Percentiles rank a stretch among this genome's conserved stretches.
Conservation (phyloP, 2,888 invertebrate genomes). For the Acronicta alni region DNA sequence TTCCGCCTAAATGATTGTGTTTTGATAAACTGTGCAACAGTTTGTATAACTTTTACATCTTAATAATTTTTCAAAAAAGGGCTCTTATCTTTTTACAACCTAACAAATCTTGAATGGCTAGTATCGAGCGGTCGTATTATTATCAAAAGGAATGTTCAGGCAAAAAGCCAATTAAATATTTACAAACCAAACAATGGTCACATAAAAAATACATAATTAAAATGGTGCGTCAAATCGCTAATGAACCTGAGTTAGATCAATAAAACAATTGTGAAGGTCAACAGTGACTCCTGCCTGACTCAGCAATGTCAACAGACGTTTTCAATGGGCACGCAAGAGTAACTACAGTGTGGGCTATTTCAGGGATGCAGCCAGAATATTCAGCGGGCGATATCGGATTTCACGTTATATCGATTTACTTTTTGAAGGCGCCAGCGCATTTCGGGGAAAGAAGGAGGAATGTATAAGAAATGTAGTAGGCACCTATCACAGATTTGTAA, state of each 20-base stretch:
- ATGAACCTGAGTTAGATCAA: conserved; percentile 49
- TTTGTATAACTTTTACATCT: too few species aligned
- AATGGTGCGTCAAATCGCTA: conserved; percentile 42
- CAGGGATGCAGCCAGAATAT: conserved; percentile 3
- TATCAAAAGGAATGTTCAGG: too few species aligned
- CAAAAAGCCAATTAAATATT: too few species aligned
- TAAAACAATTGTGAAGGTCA: conserved; percentile 54
- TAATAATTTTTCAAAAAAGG: too few species aligned
- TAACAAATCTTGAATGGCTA: too few species aligned
- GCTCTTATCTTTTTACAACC: too few species aligned
- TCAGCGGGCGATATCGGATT: background rate
- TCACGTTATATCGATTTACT: background rate
- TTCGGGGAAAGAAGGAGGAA: too few species aligned
- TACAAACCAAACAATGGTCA: conserved; percentile 5
- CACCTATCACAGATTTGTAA: too few species aligned
- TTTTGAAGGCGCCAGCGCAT: too few species aligned
- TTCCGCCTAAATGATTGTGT: conserved; percentile 42
- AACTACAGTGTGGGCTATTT: conserved; percentile 9
- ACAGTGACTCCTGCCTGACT: conserved; percentile 50
- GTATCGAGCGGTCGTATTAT: too few species aligned
- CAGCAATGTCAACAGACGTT: conserved; percentile 38
- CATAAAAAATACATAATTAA: conserved; percentile 12
- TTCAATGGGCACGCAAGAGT: conserved; percentile 34
- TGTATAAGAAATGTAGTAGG: too few species aligned
- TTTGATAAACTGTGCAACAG: too few species aligned